phyloP scores from a whole-genome alignment of 2,888 invertebrate species.

The Catocala nupta region DNA sequence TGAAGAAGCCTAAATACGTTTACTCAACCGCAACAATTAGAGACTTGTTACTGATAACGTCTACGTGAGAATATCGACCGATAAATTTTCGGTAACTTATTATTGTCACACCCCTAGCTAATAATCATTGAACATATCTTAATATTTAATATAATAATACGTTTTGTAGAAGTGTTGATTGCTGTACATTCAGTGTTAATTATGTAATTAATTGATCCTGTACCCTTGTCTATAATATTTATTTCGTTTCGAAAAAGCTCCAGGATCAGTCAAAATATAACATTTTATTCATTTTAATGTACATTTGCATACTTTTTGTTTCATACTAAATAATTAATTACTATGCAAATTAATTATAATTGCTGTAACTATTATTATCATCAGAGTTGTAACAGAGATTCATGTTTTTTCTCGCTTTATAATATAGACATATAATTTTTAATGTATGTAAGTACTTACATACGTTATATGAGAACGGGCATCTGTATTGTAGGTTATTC shows the following conservation, averaged over 20 bases:
- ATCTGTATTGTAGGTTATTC: background rate
- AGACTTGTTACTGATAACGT: too few relatives aligned
- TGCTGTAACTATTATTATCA: background rate
- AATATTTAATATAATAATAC: too few relatives aligned
- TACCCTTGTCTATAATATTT: background rate
- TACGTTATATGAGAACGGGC: slow-evolving; percentile 1
- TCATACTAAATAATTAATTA: background rate
- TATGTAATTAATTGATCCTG: background rate
- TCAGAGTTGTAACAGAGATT: background rate
- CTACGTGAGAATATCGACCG: too few relatives aligned
- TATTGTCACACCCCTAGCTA: too few relatives aligned
- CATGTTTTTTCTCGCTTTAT: background rate
- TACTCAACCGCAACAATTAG: too few relatives aligned
- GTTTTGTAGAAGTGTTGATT: too few relatives aligned
- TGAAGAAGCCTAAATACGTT: too few relatives aligned
- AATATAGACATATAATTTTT: background rate
- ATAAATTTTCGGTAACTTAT: too few relatives aligned
- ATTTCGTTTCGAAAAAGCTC: background rate
- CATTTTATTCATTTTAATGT: background rate
- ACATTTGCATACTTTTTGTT: slow-evolving; percentile 1
- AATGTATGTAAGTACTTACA: background rate
- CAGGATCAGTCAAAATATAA: background rate
- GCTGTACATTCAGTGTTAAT: background rate
- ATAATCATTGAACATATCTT: too few relatives aligned
- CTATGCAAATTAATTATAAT: slow-evolving; percentile 5